These are phyloP conservation scores for Amblyteles armatorius DNA, from an alignment of 2,888 invertebrate species.

Conservation along the genomic window DNA sequence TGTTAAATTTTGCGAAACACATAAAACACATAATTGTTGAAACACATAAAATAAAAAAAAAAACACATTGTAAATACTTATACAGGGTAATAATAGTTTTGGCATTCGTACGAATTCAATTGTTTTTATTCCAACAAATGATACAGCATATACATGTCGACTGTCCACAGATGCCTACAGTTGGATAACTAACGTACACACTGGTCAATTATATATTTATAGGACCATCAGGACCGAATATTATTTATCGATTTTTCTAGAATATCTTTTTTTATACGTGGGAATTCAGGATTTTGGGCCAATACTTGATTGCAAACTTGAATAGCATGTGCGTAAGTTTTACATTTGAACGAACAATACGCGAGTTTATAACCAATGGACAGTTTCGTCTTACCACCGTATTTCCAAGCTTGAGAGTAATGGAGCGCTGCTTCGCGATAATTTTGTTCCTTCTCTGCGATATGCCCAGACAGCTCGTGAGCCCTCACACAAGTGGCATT, in stretches of 20 bases:
- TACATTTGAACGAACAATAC: constrained; percentile 95
- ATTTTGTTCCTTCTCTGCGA: constrained; percentile 96
- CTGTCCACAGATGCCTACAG: too few relatives aligned
- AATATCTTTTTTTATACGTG: constrained; percentile 96
- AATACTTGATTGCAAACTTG: constrained; percentile 95
- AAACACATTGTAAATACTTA: too few relatives aligned
- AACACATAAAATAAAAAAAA: too few relatives aligned
- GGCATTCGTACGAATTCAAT: too few relatives aligned
- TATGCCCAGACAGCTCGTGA: constrained; percentile 93
- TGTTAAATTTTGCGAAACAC: too few relatives aligned
- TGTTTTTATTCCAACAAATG: too few relatives aligned
- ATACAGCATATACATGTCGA: too few relatives aligned
- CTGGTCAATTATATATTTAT: too few relatives aligned
- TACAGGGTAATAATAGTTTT: too few relatives aligned
- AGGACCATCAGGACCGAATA: constrained; percentile 87
- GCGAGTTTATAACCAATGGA: constrained; percentile 97
- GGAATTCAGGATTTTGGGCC: constrained; percentile 93
- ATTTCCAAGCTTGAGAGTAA: constrained; percentile 95
- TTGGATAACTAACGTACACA: too few relatives aligned
- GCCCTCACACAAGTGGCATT: constrained; percentile 96
- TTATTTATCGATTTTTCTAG: constrained; percentile 94
- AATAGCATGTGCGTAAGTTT: constrained; percentile 95
- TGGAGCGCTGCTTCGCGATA: constrained; percentile 93
- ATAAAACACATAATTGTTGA: too few relatives aligned
- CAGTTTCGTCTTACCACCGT: constrained; percentile 92